phyloP scores from a whole-genome alignment of 2,113 vertebrate species.

The Miniopterus natalensis region DNA sequence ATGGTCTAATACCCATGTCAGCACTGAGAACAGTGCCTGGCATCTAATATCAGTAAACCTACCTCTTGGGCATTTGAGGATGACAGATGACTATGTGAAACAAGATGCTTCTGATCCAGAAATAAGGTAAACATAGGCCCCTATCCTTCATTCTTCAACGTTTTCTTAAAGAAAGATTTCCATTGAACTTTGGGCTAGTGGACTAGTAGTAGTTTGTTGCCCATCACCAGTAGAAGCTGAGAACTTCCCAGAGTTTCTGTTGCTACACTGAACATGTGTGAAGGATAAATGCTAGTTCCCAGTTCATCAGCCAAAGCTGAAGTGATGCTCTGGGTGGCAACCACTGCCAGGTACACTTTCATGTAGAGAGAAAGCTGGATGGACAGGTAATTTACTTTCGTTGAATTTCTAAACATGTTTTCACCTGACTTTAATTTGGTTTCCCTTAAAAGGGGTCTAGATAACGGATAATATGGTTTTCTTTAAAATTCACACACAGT shows the following conservation, averaged over 20 bases:
- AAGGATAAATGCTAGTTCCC: background rate
- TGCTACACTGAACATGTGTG: background rate
- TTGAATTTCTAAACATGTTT: slow-evolving; percentile 1
- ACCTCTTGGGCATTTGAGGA: background rate
- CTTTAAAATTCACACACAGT: background rate
- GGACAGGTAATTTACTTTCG: background rate
- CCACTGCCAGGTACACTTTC: background rate
- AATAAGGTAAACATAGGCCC: background rate
- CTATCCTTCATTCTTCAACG: background rate
- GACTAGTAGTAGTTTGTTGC: background rate
- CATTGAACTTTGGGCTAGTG: background rate
- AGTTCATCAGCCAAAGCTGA: background rate
- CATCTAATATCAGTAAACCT: background rate
- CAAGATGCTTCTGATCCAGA: background rate
- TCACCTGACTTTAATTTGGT: background rate
- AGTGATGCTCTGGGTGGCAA: background rate
- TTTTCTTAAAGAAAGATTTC: background rate
- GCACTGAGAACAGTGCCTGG: background rate
- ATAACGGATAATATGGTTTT: background rate
- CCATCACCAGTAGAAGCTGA: background rate
- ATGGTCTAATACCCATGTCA: background rate
- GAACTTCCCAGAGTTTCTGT: background rate
- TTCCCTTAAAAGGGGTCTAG: background rate
- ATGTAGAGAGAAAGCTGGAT: background rate
- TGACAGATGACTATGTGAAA: background rate